Evolutionary conservation across 1,140 invertebrate genomes (phyloP), one percentile per base, ranked within the genome.

Genomic region (Phymastichus coffea): DNA sequence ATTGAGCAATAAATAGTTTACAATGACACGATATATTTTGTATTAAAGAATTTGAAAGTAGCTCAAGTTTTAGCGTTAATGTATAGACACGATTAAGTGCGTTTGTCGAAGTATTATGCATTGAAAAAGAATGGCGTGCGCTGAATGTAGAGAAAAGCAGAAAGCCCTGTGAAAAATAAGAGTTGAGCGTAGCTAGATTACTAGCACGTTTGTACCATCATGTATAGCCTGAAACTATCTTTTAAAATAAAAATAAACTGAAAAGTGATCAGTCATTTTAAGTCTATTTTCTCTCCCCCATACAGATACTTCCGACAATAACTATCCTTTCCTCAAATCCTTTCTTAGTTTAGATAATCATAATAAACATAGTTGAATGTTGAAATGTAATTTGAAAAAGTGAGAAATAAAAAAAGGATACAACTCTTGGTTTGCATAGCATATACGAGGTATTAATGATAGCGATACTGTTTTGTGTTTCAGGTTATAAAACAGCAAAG

Each of bases 381-480:
- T 46, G 22, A 46, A 15, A 52, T 59, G 40, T 59, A 37, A 46
- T 33, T 52, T 52, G 22, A 57, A 17, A 51, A 51, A 57, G 41
- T 1, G 43, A 33, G 23, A 35, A 8, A 17, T 43, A 20, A 51
- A 57, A 41, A 14, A 37, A 8, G 14, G 37, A 15, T 58, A 43
- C 41, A 51, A 12, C 30, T 58, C 28, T 52, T 58, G 40, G 48
- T 37, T 48, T 44, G 19, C 25, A 14, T 49, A 1, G 12, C 28
- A 8, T 46, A 52, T 52, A 22, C n/a, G 44, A 44, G 41, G 35
- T 46, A 59, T 52, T 59, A 59, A 59, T 59, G 12, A 63, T 71
- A 53, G 61, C 63, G 70, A 69, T 76, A 70, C 70, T 65, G 74
- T 80, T 79, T 78, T 80, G 76, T 79, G 77, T 79, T 79, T 76